phyloP scores from a whole-genome alignment of 1,140 invertebrate species.

The Drosophila nasuta region DNA sequence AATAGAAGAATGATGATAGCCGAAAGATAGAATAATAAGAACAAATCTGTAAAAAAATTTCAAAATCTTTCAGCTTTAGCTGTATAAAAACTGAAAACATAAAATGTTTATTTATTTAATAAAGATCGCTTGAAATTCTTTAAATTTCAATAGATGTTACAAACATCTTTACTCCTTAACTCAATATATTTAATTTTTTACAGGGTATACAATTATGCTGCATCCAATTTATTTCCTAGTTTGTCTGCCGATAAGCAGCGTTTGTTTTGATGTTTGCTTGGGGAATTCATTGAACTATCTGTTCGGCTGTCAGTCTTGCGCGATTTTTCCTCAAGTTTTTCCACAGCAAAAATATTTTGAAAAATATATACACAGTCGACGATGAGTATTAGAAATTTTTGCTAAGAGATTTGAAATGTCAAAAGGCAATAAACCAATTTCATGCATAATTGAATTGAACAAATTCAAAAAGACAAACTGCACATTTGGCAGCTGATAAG shows the following conservation, averaged over 20 bases:
- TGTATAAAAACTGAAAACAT: too few relatives aligned
- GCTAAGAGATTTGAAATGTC: constrained; percentile 65
- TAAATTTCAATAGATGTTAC: neutral
- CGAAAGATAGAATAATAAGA: too few relatives aligned
- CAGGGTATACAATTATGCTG: constrained; percentile 9
- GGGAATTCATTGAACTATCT: constrained; percentile 33
- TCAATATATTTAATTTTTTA: neutral
- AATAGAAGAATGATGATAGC: too few relatives aligned
- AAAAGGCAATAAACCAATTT: constrained; percentile 77
- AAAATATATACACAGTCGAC: constrained; percentile 6
- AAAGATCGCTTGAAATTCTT: too few relatives aligned
- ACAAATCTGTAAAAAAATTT: too few relatives aligned
- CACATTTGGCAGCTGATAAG: constrained; percentile 68
- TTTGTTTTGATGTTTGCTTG: constrained; percentile 10
- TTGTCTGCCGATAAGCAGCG: constrained; percentile 36
- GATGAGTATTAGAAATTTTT: constrained; percentile 20
- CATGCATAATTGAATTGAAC: constrained; percentile 79
- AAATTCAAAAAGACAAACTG: constrained; percentile 60
- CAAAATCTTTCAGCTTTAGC: too few relatives aligned
- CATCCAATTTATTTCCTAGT: constrained; percentile 25
- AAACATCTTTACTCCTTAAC: neutral
- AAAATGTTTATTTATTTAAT: too few relatives aligned
- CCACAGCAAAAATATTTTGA: neutral
- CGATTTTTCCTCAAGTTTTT: constrained; percentile 12
- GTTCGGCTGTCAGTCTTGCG: neutral